Evolutionary conservation across 2,797 vertebrate genomes (phyloP).

Genomic region (Pangasius djambal): DNA sequence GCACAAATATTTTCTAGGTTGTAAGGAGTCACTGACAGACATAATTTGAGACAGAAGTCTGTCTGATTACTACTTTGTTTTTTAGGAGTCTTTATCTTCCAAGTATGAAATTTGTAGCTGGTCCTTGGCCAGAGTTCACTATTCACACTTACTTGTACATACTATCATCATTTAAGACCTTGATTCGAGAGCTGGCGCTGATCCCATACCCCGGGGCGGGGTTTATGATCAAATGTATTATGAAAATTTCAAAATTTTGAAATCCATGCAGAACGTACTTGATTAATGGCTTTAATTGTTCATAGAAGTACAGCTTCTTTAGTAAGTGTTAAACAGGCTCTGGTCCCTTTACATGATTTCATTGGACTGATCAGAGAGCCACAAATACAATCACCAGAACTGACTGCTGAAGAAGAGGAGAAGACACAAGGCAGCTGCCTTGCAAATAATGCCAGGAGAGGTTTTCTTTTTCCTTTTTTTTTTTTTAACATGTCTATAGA

Average conservation of each 20-base stretch:
- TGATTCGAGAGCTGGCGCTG: not conserved
- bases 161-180: not conserved
- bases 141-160: not conserved
- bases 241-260: not conserved
- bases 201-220: not conserved
- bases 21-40: not conserved
- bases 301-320: not conserved
- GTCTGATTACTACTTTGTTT: not conserved
- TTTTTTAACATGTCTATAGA: not conserved
- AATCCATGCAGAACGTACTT: not conserved
- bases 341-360: not conserved
- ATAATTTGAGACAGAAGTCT: not conserved
- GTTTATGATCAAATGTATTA: not conserved
- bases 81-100: not conserved
- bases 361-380: not conserved
- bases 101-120: not conserved
- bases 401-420: not conserved
- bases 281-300: slow-evolving; percentile 22
- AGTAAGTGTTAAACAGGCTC: not conserved
- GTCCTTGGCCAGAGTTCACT: not conserved
- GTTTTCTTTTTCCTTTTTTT: not conserved
- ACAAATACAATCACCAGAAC: not conserved
- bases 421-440: not conserved
- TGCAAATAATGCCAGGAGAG: not conserved
- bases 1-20: not conserved